These are phyloP conservation scores for Cassiopea andromeda DNA, from an alignment of 30 jellyfish, hydroid and myxozoan genomes.

Conservation along the genomic window DNA sequence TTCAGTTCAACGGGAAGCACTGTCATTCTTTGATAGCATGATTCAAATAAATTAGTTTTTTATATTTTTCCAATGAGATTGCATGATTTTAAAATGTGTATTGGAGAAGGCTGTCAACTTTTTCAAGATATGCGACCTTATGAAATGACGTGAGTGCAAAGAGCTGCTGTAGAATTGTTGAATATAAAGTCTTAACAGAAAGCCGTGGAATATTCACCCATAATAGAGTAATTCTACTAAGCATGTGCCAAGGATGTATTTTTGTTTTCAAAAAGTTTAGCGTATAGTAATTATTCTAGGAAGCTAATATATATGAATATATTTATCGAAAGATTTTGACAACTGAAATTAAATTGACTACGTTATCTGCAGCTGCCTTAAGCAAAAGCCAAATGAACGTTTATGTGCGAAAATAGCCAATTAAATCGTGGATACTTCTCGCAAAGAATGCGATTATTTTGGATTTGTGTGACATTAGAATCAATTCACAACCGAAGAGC, in stretches of 20 bases:
- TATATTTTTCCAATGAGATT: too few relatives aligned
- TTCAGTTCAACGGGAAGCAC: neutral
- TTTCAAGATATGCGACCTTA: neutral
- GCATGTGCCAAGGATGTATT: slow-evolving; percentile 14
- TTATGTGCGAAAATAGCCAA: neutral
- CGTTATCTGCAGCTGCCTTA: neutral
- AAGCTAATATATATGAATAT: slow-evolving; percentile 16
- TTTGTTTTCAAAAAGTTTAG: slow-evolving; percentile 17
- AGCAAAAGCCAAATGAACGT: neutral
- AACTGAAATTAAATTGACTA: neutral
- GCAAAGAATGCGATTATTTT: neutral
- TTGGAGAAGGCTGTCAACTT: too few relatives aligned
- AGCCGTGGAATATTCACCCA: neutral
- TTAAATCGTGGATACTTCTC: neutral
- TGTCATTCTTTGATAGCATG: neutral
- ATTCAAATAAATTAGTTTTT: too few relatives aligned
- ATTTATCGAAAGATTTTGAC: neutral
- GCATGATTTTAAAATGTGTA: too few relatives aligned
- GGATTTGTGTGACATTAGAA: neutral
- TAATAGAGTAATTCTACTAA: neutral
- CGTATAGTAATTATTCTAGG: neutral
- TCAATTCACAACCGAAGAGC: neutral
- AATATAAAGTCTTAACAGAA: too few relatives aligned
- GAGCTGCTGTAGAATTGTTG: neutral
- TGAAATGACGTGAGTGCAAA: neutral